These are phyloP conservation scores for Mormyrus proboscirostris DNA, from an alignment of 2,797 vertebrate species.

Conservation along the genomic window DNA sequence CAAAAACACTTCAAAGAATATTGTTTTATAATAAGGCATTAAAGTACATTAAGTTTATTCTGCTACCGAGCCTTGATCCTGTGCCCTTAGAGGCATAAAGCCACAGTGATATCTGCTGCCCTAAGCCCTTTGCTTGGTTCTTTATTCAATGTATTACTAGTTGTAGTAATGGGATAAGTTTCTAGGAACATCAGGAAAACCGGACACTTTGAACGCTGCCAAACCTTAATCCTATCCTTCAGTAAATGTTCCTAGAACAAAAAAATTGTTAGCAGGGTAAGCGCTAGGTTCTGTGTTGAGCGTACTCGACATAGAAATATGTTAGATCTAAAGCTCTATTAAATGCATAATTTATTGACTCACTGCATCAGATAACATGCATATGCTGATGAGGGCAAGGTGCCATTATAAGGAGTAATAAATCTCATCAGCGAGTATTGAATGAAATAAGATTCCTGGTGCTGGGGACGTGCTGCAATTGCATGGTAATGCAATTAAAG, in stretches of 20 bases:
- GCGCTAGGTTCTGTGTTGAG: neutral
- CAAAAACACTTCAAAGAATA: neutral
- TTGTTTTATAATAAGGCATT: neutral
- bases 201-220: neutral
- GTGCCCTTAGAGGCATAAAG: neutral
- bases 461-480: conserved; percentile 39
- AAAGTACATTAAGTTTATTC: neutral
- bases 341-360: neutral
- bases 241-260: neutral
- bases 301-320: neutral
- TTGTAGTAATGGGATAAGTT: neutral
- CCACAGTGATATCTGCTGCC: neutral
- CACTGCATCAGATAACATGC: neutral
- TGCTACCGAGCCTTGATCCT: neutral
- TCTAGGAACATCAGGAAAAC: neutral
- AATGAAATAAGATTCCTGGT: conserved; percentile 34
- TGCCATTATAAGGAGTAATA: conserved; percentile 44
- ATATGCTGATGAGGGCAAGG: conserved; percentile 51
- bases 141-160: neutral
- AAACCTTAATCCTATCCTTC: neutral
- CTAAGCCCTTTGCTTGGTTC: neutral
- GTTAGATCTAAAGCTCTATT: neutral
- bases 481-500: conserved; percentile 51
- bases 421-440: conserved; percentile 49
- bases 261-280: neutral